phyloP scores from a whole-genome alignment of 2,797 vertebrate species.

The Enoplosus armatus region DNA sequence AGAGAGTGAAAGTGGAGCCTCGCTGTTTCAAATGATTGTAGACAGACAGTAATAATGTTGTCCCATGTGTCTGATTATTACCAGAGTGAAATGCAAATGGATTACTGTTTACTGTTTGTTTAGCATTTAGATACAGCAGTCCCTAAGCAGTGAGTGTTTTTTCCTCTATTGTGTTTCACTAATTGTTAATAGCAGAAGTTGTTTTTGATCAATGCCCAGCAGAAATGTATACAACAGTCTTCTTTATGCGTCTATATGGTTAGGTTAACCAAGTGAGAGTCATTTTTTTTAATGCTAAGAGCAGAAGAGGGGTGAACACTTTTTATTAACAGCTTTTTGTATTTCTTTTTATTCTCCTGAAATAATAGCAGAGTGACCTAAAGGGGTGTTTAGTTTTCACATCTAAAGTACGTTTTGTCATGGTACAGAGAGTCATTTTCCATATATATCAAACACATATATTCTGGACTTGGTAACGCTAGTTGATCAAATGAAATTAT shows the following conservation, averaged over 20 bases:
- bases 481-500: neutral
- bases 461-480: neutral
- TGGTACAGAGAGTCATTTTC: neutral
- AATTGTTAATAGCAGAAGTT: conserved; percentile 41
- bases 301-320: neutral
- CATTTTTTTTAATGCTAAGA: neutral
- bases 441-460: neutral
- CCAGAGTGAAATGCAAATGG: conserved; percentile 25
- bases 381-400: neutral
- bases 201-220: conserved; percentile 15
- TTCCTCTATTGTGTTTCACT: conserved; percentile 16
- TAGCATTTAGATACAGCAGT: conserved; percentile 9
- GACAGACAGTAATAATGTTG: neutral
- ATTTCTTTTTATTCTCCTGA: conserved; percentile 3
- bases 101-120: conserved; percentile 21
- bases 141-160: conserved; percentile 3
- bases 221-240: neutral
- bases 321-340: neutral
- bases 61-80: conserved; percentile 23
- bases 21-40: conserved; percentile 11
- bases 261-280: neutral
- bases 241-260: neutral
- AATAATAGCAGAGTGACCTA: neutral
- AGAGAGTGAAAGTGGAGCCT: neutral
- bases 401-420: neutral